Evolutionary conservation across 2,888 invertebrate species (phyloP).

Genomic region (Scelioninae gen. 1): DNA sequence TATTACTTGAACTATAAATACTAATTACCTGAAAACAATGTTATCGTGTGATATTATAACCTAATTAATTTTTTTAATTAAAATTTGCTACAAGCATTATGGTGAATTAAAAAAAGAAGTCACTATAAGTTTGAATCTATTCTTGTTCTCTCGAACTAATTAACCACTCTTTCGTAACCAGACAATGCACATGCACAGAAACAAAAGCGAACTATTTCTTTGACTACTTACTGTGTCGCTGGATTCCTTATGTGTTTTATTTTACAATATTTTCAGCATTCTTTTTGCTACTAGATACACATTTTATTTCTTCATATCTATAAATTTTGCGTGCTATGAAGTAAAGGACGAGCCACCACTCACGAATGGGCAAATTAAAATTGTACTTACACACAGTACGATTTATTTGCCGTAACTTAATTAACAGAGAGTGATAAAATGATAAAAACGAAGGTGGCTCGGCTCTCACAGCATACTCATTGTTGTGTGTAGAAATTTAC

Average conservation of each 20-base stretch:
- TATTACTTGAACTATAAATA: too few species aligned
- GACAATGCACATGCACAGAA: slow-evolving; percentile 62
- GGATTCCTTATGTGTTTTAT: slow-evolving; percentile 61
- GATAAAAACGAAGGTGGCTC: slow-evolving; percentile 49
- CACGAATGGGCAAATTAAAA: not conserved
- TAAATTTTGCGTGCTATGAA: slow-evolving; percentile 56
- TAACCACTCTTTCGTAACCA: slow-evolving; percentile 58
- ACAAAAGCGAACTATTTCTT: slow-evolving; percentile 62
- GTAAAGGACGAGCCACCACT: slow-evolving; percentile 45
- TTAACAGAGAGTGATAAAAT: slow-evolving; percentile 2
- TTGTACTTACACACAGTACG: slow-evolving; percentile 9
- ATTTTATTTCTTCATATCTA: slow-evolving; percentile 33
- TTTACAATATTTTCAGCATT: slow-evolving; percentile 54
- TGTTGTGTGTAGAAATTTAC: slow-evolving; percentile 64
- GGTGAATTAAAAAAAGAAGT: not conserved
- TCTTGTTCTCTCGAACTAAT: slow-evolving; percentile 57
- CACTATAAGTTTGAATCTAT: not conserved
- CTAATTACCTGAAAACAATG: slow-evolving; percentile 2
- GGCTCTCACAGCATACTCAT: slow-evolving; percentile 42
- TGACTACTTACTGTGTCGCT: slow-evolving; percentile 69
- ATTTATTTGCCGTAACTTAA: slow-evolving; percentile 13
- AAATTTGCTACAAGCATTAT: slow-evolving; percentile 6
- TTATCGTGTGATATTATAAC: slow-evolving; percentile 1
- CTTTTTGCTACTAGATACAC: slow-evolving; percentile 58
- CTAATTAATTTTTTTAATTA: slow-evolving; percentile 25